Evolutionary conservation across 2,888 invertebrate genomes (phyloP).

Genomic region (Amblyteles armatorius): DNA sequence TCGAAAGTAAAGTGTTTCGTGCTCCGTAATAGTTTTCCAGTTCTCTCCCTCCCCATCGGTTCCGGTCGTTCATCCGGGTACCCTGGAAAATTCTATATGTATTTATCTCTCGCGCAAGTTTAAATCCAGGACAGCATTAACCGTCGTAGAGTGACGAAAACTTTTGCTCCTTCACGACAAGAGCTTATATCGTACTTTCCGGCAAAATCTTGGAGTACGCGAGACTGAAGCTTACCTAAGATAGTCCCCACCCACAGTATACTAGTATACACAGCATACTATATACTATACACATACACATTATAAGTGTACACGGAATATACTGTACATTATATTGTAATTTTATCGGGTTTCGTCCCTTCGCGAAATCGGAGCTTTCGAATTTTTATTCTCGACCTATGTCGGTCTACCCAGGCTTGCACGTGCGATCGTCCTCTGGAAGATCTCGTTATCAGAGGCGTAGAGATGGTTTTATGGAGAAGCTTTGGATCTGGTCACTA

Average conservation of each 20-base stretch:
- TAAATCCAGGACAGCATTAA: constrained; percentile 53
- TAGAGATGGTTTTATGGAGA: too few species aligned
- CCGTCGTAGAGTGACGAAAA: constrained; percentile 54
- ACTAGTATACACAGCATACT: background rate
- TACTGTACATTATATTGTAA: too few species aligned
- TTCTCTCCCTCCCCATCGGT: constrained; percentile 11
- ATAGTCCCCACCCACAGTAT: background rate
- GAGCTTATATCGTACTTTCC: constrained; percentile 44
- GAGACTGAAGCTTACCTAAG: constrained; percentile 10
- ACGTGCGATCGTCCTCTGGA: too few species aligned
- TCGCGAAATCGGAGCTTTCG: too few species aligned
- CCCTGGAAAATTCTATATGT: constrained; percentile 38
- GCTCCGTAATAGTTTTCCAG: constrained; percentile 9
- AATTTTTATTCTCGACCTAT: too few species aligned
- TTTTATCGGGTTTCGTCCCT: too few species aligned
- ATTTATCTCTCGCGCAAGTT: constrained; percentile 24
- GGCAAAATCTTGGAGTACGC: constrained; percentile 40
- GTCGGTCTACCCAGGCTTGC: too few species aligned
- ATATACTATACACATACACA: background rate
- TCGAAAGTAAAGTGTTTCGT: constrained; percentile 14
- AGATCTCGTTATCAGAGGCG: too few species aligned
- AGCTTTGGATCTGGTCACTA: too few species aligned
- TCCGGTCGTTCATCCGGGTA: background rate
- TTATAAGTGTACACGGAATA: too few species aligned
- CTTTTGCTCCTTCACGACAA: constrained; percentile 37